phyloP scores from a whole-genome alignment of 2,888 invertebrate genomes.

The Galerucella nymphaeae region DNA sequence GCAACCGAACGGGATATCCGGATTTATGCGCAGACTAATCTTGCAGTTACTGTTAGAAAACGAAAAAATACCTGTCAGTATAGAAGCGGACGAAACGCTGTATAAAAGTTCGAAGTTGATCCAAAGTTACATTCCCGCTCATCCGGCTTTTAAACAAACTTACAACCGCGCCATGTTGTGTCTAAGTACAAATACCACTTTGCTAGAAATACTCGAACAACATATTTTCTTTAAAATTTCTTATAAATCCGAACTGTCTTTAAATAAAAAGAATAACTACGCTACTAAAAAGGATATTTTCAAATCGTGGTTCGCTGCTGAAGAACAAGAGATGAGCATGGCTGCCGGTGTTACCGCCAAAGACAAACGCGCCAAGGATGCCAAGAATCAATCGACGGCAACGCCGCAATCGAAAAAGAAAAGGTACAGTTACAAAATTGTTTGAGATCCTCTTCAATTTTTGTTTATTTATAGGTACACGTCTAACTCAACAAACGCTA shows the following conservation, averaged over 20 bases:
- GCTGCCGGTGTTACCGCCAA: conserved; percentile 89
- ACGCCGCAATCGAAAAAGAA: conserved; percentile 62
- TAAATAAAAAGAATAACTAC: conserved; percentile 44
- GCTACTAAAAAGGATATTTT: conserved; percentile 52
- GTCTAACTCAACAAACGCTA: conserved; percentile 35
- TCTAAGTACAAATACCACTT: conserved; percentile 80
- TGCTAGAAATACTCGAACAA: conserved; percentile 78
- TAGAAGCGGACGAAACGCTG: conserved; percentile 66
- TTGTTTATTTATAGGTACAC: conserved; percentile 23
- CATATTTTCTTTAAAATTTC: conserved; percentile 64
- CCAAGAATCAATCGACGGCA: conserved; percentile 72
- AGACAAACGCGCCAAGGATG: conserved; percentile 88
- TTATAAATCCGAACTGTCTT: conserved; percentile 50
- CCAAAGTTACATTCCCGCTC: conserved; percentile 64
- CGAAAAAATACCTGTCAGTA: conserved; percentile 83
- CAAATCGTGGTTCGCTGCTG: conserved; percentile 64
- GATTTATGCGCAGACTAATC: conserved; percentile 76
- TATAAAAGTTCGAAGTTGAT: conserved; percentile 60
- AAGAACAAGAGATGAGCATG: conserved; percentile 72
- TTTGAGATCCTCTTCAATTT: no score
- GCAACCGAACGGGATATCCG: conserved; percentile 78
- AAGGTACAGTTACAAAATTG: conserved; percentile 43
- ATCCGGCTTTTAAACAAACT: conserved; percentile 80
- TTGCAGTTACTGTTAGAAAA: conserved; percentile 64
- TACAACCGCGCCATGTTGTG: conserved; percentile 78